Evolutionary conservation across 2,113 vertebrate genomes (phyloP).

Genomic region (Ciconia maguari): DNA sequence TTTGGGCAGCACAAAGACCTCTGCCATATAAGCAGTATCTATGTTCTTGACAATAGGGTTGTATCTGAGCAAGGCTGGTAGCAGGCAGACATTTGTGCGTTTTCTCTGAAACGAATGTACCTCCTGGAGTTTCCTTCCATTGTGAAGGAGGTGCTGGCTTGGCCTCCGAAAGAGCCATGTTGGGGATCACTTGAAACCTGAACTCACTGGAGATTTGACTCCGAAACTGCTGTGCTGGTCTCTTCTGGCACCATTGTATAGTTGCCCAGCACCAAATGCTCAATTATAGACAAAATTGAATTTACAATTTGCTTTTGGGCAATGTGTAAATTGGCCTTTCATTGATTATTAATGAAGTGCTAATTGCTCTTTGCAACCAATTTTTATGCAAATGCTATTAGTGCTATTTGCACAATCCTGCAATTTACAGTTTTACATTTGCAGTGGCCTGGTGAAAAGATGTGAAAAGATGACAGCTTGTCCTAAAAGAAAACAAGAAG

Average conservation of each 20-base stretch:
- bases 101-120: neutral
- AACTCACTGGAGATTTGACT: neutral
- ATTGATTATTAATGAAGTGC: constrained; percentile 84
- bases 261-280: constrained; percentile 61
- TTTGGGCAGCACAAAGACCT: neutral
- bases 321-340: constrained; percentile 81
- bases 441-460: constrained; percentile 41
- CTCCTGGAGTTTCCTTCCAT: neutral
- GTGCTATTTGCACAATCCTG: constrained; percentile 68
- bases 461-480: constrained; percentile 63
- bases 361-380: constrained; percentile 81
- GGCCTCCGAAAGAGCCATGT: neutral
- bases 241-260: constrained; percentile 35
- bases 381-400: constrained; percentile 74
- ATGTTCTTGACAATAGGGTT: neutral
- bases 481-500: constrained; percentile 52
- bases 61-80: neutral
- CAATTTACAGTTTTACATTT: constrained; percentile 72
- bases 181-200: neutral
- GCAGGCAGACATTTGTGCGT: neutral
- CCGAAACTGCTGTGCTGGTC: neutral
- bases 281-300: constrained; percentile 71
- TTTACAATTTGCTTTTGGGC: constrained; percentile 79
- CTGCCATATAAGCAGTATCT: neutral
- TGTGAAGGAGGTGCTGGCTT: neutral